phyloP scores from a whole-genome alignment of 1,140 invertebrate genomes.

The Belonocnema kinseyi region DNA sequence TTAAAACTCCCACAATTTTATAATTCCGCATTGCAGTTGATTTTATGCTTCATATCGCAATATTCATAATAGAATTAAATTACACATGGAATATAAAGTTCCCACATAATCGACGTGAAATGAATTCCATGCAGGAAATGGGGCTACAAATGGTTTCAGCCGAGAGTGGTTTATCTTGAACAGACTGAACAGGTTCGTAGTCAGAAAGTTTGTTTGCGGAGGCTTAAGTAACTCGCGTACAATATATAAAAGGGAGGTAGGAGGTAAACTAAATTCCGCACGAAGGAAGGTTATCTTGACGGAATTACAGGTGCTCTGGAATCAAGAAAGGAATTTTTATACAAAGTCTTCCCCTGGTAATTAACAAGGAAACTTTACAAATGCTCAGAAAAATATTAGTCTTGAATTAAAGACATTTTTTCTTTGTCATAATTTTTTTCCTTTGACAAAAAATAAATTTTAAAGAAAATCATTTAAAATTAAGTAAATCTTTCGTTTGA shows the following conservation, averaged over 20 bases:
- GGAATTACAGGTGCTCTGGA: slow-evolving; percentile 17
- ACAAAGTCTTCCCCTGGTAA: not conserved
- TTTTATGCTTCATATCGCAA: slow-evolving; percentile 16
- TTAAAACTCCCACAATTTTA: not conserved
- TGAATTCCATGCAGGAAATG: slow-evolving; percentile 17
- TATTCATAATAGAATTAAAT: slow-evolving; percentile 28
- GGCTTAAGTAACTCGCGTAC: slow-evolving; percentile 21
- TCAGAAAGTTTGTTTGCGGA: slow-evolving; percentile 31
- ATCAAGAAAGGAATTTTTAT: slow-evolving; percentile 16
- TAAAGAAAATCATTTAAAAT: no score
- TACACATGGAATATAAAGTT: slow-evolving; percentile 17
- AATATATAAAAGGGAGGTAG: slow-evolving; percentile 16
- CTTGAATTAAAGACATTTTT: no score
- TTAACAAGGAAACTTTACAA: no score
- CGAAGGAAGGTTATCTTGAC: slow-evolving; percentile 4
- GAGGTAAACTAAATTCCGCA: slow-evolving; percentile 10
- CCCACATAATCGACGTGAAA: slow-evolving; percentile 14
- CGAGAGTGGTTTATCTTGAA: slow-evolving; percentile 31
- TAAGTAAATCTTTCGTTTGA: no score
- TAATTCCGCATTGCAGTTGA: slow-evolving; percentile 4
- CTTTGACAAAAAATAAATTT: no score
- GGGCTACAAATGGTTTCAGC: slow-evolving; percentile 13
- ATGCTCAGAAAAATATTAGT: no score
- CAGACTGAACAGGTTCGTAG: slow-evolving; percentile 28
- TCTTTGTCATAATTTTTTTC: no score